phyloP scores from a whole-genome alignment of 2,113 vertebrate species.

The Pleuronectes platessa region DNA sequence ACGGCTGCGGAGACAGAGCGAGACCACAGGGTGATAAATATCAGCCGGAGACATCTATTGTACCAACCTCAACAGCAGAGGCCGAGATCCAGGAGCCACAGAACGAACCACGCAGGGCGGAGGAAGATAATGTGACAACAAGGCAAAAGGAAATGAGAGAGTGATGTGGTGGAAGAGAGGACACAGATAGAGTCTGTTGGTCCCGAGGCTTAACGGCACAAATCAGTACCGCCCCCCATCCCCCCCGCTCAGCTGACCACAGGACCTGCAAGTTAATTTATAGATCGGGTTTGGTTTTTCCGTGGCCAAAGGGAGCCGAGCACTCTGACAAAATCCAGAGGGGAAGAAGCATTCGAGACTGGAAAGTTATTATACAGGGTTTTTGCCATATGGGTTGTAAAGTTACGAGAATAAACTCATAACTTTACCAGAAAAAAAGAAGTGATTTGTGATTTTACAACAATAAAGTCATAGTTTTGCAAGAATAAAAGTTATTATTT shows the following conservation, averaged over 20 bases:
- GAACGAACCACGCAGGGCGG: constrained; percentile 41
- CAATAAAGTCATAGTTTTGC: too few species aligned
- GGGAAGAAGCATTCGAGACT: constrained; percentile 24
- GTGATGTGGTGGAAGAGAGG: constrained; percentile 11
- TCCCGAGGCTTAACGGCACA: constrained; percentile 45
- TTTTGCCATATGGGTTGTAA: constrained; percentile 7
- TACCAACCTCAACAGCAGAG: constrained; percentile 21
- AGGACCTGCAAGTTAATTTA: constrained; percentile 45
- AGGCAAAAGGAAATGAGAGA: constrained; percentile 41
- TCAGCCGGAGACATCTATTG: constrained; percentile 38
- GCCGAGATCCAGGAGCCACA: constrained; percentile 21
- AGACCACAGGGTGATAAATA: constrained; percentile 48
- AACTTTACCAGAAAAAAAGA: too few species aligned
- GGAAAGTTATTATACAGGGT: constrained; percentile 27
- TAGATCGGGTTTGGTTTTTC: constrained; percentile 50
- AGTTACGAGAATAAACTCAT: too few species aligned
- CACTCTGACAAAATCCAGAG: constrained; percentile 18
- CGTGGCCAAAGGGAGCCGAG: constrained; percentile 18
- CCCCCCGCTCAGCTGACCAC: constrained; percentile 30
- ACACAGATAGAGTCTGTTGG: constrained; percentile 20
- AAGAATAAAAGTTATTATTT: too few species aligned
- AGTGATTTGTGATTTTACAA: too few species aligned
- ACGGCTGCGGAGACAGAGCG: background rate
- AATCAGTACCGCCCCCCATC: constrained; percentile 18
- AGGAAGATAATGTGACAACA: constrained; percentile 1